Base-by-base conservation (phyloP, 2,888 invertebrate genomes). In the Meandrusa payeni region DNA sequence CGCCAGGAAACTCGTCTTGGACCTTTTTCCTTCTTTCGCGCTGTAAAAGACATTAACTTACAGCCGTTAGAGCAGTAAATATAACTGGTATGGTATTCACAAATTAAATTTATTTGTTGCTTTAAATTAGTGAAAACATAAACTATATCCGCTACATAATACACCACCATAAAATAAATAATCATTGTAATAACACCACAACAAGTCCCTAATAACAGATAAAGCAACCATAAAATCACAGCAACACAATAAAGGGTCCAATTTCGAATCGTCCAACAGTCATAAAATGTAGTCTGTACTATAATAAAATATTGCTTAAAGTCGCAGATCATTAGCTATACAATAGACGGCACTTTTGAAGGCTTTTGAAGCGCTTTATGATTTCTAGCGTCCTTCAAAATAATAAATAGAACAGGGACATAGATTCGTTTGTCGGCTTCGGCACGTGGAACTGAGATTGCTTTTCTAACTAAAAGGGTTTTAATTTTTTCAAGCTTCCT, bases 281-380 rank as follows among this genome's bases (percentile, higher is more conserved):
- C 72, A 70, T 85, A 76, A 86, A 83, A 75, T 76, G 61, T 61
- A 59, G 64, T 61, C 56, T 53, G 50, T 48, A 54, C 55, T 48
- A 59, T 60, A 69, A 70, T 77, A 76, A 80, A 78, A 74, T 78
- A 76, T 79, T 67, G 75, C 69, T 76, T 72, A 63, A 57, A 76
- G 74, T 71, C 62, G 68, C 69, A 64, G 62, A 66, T 65, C 60
- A 60, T 66, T 61, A 56, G 37, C 71, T 69, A 72, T 77, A 76
- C 61, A 71, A 53, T 37, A 31, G 41, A 61, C 67, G 70, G 59
- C 56, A 47, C 54, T 57, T 57, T 47, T 52, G 53, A 54, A 64
- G 58, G 58, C 54, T 65, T 69, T 69, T 62, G 56, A 54, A 61
- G 61, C 45, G 54, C 73, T 79, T 82, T 81, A 76, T 78, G 72